Evolutionary conservation across 2,888 invertebrate species (phyloP).

Genomic region (Tineola bisselliella): DNA sequence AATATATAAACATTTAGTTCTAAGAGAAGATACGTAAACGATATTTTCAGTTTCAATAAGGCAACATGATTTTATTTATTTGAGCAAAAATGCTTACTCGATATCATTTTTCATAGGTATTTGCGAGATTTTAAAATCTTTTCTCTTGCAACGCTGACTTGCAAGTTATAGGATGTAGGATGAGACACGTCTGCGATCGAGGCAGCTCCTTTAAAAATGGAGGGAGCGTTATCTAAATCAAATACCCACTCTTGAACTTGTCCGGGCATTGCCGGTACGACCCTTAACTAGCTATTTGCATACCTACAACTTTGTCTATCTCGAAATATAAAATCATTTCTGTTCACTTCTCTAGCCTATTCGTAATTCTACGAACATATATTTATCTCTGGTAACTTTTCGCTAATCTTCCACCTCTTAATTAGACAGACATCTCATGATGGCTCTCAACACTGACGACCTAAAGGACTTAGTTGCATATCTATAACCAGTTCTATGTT

Average conservation of each 20-base stretch:
- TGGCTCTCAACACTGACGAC: neutral
- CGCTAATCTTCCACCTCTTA: neutral
- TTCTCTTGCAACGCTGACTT: constrained; percentile 7
- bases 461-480: neutral
- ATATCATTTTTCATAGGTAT: constrained; percentile 7
- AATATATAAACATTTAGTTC: too few relatives aligned
- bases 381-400: too few relatives aligned
- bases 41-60: neutral
- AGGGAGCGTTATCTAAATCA: constrained; percentile 24
- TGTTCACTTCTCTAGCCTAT: too few relatives aligned
- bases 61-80: neutral
- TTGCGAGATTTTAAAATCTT: constrained; percentile 8
- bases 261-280: neutral
- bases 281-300: constrained; percentile 9
- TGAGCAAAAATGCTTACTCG: neutral
- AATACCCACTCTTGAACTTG: constrained; percentile 18
- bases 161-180: neutral
- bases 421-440: neutral
- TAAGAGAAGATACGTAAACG: neutral
- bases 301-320: neutral
- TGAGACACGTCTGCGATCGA: constrained; percentile 13
- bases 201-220: constrained; percentile 7
- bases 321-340: too few relatives aligned
- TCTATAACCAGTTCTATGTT: neutral
- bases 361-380: too few relatives aligned